Conservation (phyloP, 1,140 invertebrate species). For the Drosophila jambulina region DNA sequence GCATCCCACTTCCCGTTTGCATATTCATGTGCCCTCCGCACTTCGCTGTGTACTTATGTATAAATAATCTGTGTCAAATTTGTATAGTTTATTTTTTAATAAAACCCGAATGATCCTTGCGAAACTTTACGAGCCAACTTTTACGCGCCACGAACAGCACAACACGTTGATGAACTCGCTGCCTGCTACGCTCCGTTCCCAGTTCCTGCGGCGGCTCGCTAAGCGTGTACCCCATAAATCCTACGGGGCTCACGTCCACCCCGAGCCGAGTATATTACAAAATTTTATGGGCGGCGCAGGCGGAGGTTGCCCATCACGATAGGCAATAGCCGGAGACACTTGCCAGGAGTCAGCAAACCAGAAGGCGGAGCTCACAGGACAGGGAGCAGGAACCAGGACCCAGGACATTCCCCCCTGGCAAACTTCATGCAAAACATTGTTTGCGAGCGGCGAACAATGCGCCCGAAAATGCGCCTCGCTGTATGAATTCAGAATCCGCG, state of each 20-base stretch:
- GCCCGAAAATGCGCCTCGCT: constrained; percentile 48
- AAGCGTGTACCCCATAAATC: constrained; percentile 60
- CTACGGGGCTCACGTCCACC: constrained; percentile 47
- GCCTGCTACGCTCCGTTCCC: constrained; percentile 6
- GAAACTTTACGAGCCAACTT: constrained; percentile 70
- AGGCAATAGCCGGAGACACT: constrained; percentile 24
- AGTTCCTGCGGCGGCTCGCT: background rate
- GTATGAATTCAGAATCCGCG: constrained; percentile 33
- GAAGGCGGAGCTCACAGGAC: background rate
- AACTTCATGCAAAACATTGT: constrained; percentile 58
- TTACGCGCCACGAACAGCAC: constrained; percentile 60
- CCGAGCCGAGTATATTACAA: constrained; percentile 58
- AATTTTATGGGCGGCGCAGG: constrained; percentile 60
- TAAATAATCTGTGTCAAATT: constrained; percentile 78
- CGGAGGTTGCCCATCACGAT: constrained; percentile 39
- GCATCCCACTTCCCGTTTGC: constrained; percentile 40
- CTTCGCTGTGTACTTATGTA: constrained; percentile 56
- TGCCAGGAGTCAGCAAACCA: background rate
- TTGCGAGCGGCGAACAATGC: constrained; percentile 29
- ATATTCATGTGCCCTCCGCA: constrained; percentile 42
- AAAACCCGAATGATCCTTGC: constrained; percentile 72
- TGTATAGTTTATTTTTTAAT: constrained; percentile 83
- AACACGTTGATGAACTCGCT: constrained; percentile 78
- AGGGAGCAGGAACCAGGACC: background rate
- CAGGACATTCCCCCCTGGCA: background rate